Evolutionary conservation across 2,113 vertebrate genomes (phyloP).

Genomic region (Chaetodon auriga): DNA sequence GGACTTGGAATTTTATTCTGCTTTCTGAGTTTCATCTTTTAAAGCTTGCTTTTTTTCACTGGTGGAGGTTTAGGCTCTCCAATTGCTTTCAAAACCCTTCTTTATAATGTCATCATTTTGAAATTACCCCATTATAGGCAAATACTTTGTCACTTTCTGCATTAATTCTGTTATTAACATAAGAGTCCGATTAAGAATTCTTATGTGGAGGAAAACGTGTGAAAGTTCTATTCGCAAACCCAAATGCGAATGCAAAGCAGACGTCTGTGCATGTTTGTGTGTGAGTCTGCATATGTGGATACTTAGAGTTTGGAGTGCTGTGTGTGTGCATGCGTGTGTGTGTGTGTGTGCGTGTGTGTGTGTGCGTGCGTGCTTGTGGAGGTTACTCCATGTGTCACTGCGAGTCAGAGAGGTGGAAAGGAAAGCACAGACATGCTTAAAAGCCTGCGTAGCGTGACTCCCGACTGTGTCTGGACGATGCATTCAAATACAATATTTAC

Average conservation of each 20-base stretch:
- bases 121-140: background rate
- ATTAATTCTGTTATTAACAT: background rate
- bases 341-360: slow-evolving; percentile 38
- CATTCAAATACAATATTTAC: slow-evolving; percentile 82
- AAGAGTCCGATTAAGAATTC: slow-evolving; percentile 17
- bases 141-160: background rate
- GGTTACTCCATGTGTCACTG: slow-evolving; percentile 66
- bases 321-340: slow-evolving; percentile 30
- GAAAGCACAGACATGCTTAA: slow-evolving; percentile 72
- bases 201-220: slow-evolving; percentile 1
- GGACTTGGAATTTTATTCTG: background rate
- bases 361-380: slow-evolving; percentile 42
- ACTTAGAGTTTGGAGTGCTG: slow-evolving; percentile 45
- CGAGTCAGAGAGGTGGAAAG: slow-evolving; percentile 71
- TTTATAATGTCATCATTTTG: background rate
- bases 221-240: background rate
- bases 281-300: slow-evolving; percentile 33
- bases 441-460: slow-evolving; percentile 76
- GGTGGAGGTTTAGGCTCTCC: background rate
- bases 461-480: slow-evolving; percentile 68
- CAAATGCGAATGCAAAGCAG: slow-evolving; percentile 56
- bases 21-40: background rate
- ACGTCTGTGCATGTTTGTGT: slow-evolving; percentile 18
- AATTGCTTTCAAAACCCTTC: background rate
- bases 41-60: background rate